Evolutionary conservation across 1,140 invertebrate genomes (phyloP).

Genomic region (Brachionus calyciflorus): DNA sequence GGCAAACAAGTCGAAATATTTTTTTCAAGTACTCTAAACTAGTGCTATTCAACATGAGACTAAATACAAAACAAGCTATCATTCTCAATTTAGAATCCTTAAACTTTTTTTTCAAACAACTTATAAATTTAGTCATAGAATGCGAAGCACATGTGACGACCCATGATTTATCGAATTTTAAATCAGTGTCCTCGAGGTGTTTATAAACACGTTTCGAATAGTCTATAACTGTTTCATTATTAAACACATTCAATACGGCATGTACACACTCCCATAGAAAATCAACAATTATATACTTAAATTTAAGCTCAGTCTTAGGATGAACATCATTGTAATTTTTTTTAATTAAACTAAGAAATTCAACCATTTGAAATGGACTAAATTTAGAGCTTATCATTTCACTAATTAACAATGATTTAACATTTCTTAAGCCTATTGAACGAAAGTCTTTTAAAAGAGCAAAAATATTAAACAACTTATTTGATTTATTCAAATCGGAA

Average conservation of each 20-base stretch:
- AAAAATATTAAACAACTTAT: not conserved
- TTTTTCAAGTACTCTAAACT: not conserved
- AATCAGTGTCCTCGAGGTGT: not conserved
- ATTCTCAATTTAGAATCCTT: not conserved
- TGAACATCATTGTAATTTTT: not conserved
- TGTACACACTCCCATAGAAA: not conserved
- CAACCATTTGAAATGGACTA: not conserved
- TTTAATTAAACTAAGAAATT: not conserved
- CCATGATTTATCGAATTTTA: not conserved
- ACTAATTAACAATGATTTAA: not conserved
- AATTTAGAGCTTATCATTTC: not conserved
- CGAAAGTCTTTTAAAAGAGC: not conserved
- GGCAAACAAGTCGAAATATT: not conserved
- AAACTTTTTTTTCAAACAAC: not conserved
- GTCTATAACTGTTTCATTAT: not conserved
- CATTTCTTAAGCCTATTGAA: not conserved
- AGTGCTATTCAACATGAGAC: not conserved
- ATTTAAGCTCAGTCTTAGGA: not conserved
- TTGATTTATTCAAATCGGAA: not conserved
- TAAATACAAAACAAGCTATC: not conserved
- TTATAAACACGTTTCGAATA: not conserved
- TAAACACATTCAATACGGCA: not conserved
- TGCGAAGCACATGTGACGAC: not conserved
- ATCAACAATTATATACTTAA: not conserved
- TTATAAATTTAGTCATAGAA: not conserved